Conservation (phyloP, 2,888 invertebrate genomes). For the Ceramica pisi region DNA sequence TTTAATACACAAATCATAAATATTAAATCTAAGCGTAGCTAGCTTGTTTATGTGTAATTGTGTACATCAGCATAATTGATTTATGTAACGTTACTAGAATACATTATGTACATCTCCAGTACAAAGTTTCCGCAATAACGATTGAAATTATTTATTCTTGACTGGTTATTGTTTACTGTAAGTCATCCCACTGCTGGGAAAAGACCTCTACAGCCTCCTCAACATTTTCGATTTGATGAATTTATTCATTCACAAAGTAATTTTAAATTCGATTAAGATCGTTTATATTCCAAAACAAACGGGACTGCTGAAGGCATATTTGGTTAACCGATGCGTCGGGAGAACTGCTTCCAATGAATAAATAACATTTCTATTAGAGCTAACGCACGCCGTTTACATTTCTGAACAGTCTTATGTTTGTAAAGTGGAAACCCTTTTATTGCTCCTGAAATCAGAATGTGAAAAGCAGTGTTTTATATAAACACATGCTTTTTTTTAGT, state of each 20-base stretch:
- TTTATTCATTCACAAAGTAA: slow-evolving; percentile 61
- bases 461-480: background rate
- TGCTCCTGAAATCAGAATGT: slow-evolving; percentile 29
- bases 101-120: background rate
- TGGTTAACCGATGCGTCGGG: slow-evolving; percentile 68
- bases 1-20: slow-evolving; percentile 36
- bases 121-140: slow-evolving; percentile 29
- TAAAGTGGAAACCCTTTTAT: slow-evolving; percentile 49
- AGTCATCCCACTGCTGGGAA: background rate
- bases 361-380: slow-evolving; percentile 69
- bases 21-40: slow-evolving; percentile 29
- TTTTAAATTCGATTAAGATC: slow-evolving; percentile 65
- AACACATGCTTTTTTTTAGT: background rate
- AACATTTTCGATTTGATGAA: background rate
- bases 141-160: slow-evolving; percentile 62
- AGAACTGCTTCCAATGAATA: slow-evolving; percentile 75
- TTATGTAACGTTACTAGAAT: slow-evolving; percentile 18
- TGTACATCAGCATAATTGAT: slow-evolving; percentile 6
- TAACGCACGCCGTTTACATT: slow-evolving; percentile 49
- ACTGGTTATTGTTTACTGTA: background rate
- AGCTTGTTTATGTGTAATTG: slow-evolving; percentile 4
- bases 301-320: slow-evolving; percentile 71
- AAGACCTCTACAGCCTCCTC: background rate
- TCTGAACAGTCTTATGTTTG: slow-evolving; percentile 55
- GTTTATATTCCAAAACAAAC: slow-evolving; percentile 63